Percentiles rank a stretch among this genome's conserved stretches.
Conservation (phyloP, 2,113 vertebrate species). For the Pangasianodon hypophthalmus region DNA sequence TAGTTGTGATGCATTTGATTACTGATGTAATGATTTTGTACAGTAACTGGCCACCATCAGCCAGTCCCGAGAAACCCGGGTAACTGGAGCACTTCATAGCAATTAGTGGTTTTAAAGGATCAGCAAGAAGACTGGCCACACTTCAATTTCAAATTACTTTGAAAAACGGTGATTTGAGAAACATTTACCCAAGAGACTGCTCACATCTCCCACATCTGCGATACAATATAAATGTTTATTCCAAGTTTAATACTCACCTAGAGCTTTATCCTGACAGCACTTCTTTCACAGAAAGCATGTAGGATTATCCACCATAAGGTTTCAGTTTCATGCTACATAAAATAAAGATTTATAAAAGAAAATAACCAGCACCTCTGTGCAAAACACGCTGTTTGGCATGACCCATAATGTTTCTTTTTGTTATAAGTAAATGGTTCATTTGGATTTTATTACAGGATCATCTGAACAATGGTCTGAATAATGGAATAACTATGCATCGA, state of each 20-base stretch:
- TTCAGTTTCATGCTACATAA: background rate
- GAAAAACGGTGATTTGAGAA: background rate
- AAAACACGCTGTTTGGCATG: background rate
- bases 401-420: background rate
- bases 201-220: background rate
- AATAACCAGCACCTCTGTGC: background rate
- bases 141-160: conserved; percentile 12
- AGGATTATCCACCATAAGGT: background rate
- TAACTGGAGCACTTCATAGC: conserved; percentile 10
- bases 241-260: background rate
- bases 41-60: conserved; percentile 6
- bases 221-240: conserved; percentile 9
- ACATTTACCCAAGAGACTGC: conserved; percentile 2
- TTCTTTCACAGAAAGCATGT: background rate
- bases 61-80: background rate
- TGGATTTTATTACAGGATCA: background rate
- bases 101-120: conserved; percentile 6
- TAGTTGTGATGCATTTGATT: conserved; percentile 15
- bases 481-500: background rate
- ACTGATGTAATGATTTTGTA: background rate
- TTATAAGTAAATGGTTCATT: background rate
- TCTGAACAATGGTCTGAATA: background rate
- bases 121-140: conserved; percentile 1
- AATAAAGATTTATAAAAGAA: background rate
- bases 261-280: background rate